Evolutionary conservation across 2,113 vertebrate species (phyloP), one percentile per base, ranked within the genome.

Genomic region (Athene noctua): DNA sequence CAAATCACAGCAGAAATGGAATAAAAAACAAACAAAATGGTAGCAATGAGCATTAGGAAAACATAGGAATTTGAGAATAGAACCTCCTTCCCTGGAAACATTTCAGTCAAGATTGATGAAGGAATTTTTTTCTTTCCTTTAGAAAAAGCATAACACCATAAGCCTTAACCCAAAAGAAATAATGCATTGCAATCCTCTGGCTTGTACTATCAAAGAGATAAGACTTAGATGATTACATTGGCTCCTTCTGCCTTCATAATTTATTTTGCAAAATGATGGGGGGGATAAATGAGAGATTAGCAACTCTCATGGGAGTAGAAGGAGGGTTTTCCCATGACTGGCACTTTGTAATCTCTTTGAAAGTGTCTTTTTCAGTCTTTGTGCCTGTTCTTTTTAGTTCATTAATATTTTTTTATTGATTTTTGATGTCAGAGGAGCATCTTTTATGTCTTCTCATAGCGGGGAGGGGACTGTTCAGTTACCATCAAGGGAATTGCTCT

Each of bases 181-280:
- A 87, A 94, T 92, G 91, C 34, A 80, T 75, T 92, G 46, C 78
- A 92, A 23, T 91, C 81, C 27, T 57, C 58, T 82, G 73, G 17
- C 57, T 75, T 94, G 40, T 68, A 46, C 62, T 87, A 13, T 95
- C 78, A 54, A 40, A 68, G 70, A 93, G 90, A 85, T 96, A 93
- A 96, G 87, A 51, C 44, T 91, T 79, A 68, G 44, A 90, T 78
- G 77, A 94, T 96, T 94, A 87, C 36, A n/a, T 23, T 95, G 94
- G 81, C 81, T 96, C 52, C 78, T 93, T 91, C 90, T 97, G 87
- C 73, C 88, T 92, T 90, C 65, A 51, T 91, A 81, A 96, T 94
- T 96, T 89, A 92, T 95, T 95, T 96, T 89, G 40, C 78, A 82
- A 68, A 94, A 65, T 40, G 38, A 25, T 9, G n/a, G n/a, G 58